Conservation (phyloP, 2,113 vertebrate genomes). For the Antechinus stuartii region DNA sequence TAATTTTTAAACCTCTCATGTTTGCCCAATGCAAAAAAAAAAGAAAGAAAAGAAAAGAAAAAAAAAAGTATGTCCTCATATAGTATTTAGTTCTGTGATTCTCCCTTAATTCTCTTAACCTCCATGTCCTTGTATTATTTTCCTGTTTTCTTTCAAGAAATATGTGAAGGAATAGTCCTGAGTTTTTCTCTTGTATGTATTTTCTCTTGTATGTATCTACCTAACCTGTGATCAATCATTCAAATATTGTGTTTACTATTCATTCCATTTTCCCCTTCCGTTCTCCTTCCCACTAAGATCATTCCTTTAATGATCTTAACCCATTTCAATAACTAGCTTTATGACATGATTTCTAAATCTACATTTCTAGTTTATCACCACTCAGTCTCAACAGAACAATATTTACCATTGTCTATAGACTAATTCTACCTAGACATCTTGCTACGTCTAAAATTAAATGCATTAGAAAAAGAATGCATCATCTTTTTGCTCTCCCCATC, state of each 20-base stretch:
- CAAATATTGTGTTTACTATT: background rate
- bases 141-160: background rate
- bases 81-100: rapidly evolving
- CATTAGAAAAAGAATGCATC: background rate
- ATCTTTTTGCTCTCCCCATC: background rate
- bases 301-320: background rate
- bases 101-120: background rate
- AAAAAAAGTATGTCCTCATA: background rate
- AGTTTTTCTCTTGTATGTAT: rapidly evolving
- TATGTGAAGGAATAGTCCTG: background rate
- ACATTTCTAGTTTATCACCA: background rate
- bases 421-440: background rate
- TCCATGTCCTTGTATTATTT: background rate
- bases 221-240: background rate
- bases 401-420: background rate
- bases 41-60: background rate
- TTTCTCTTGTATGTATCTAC: rapidly evolving
- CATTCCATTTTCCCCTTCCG: background rate
- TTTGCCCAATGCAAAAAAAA: background rate
- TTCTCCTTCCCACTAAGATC: background rate
- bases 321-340: background rate
- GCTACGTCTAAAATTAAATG: background rate
- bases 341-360: background rate
- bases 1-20: background rate
- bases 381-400: background rate